Conservation (phyloP, 2,113 vertebrate species). For the Scalopus aquaticus region DNA sequence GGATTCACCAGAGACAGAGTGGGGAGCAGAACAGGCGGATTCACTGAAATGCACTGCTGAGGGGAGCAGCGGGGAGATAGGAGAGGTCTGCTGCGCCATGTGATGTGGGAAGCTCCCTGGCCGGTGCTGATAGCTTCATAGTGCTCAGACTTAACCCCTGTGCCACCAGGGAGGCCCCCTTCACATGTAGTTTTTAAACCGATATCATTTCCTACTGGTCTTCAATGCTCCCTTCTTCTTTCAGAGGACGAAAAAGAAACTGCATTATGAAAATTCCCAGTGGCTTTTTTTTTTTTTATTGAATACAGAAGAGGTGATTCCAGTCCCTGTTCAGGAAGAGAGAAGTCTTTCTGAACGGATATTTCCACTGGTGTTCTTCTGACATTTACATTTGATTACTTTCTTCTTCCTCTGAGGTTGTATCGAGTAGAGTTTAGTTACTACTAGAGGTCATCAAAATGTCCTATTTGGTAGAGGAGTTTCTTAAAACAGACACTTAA, state of each 20-base stretch:
- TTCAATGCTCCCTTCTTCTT: background rate
- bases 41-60: no score
- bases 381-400: background rate
- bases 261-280: background rate
- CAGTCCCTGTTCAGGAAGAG: background rate
- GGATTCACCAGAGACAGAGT: no score
- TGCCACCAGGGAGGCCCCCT: no score
- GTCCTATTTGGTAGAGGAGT: background rate
- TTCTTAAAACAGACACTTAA: conserved; percentile 9
- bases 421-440: background rate
- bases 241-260: conserved; percentile 3
- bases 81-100: no score
- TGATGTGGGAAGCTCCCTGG: no score
- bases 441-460: background rate
- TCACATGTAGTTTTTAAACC: no score
- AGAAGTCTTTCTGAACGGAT: background rate
- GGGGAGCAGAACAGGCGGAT: no score
- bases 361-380: background rate
- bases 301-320: background rate
- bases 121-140: no score
- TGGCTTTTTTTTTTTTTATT: no score
- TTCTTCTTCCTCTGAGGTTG: background rate
- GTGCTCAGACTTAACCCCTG: no score
- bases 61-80: no score
- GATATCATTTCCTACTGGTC: background rate